These are phyloP conservation scores for Fregata magnificens DNA, from an alignment of 2,113 vertebrate species.

Conservation along the genomic window DNA sequence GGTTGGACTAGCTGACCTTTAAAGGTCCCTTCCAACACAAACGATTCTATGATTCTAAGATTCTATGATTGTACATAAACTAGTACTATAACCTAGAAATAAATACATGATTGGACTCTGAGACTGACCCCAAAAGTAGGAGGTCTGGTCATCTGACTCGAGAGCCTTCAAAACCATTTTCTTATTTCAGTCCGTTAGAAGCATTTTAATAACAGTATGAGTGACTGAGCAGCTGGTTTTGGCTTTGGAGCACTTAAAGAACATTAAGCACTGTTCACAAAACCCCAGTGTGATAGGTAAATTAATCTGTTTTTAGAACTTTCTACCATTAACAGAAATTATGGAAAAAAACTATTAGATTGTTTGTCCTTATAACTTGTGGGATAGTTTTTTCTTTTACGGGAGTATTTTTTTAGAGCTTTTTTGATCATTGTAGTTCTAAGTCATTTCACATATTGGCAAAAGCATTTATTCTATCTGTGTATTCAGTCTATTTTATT, in stretches of 20 bases:
- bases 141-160: neutral
- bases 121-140: neutral
- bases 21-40: neutral
- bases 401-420: neutral
- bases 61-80: neutral
- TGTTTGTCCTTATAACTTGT: neutral
- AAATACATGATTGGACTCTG: neutral
- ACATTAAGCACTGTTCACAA: neutral
- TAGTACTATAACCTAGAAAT: neutral
- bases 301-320: neutral
- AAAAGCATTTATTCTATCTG: neutral
- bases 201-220: neutral
- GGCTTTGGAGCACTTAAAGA: neutral
- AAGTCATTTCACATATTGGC: neutral
- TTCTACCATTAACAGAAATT: neutral
- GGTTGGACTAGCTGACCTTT: neutral
- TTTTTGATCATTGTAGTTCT: neutral
- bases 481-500: neutral
- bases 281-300: neutral
- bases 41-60: neutral
- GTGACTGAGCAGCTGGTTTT: neutral
- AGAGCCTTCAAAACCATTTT: neutral
- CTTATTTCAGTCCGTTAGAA: neutral
- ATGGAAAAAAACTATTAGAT: neutral
- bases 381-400: neutral